Evolutionary conservation across 2,888 invertebrate genomes (phyloP).

Genomic region (Drosophila falleni): DNA sequence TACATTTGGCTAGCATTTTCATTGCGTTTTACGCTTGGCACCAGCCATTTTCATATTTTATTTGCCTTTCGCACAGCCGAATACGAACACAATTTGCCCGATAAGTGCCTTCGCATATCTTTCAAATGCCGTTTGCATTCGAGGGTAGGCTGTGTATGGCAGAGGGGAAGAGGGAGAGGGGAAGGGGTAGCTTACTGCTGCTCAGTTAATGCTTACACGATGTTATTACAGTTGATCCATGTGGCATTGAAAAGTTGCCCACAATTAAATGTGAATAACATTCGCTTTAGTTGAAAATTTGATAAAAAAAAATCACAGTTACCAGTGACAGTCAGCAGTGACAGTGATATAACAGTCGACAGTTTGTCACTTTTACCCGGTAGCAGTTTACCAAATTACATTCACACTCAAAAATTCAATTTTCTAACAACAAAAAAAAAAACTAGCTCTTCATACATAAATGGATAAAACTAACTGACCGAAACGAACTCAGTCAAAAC

Average conservation of each 20-base stretch:
- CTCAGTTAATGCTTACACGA: constrained; percentile 25
- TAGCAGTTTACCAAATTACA: constrained; percentile 43
- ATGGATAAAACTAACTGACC: constrained; percentile 57
- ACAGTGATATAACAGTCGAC: constrained; percentile 2
- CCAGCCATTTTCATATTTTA: constrained; percentile 72
- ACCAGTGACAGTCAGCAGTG: constrained; percentile 17
- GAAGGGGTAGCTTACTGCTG: neutral
- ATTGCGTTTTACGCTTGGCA: constrained; percentile 66
- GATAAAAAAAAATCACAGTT: constrained; percentile 38
- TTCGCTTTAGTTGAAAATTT: constrained; percentile 28
- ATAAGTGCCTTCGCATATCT: constrained; percentile 51
- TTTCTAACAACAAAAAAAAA: constrained; percentile 24
- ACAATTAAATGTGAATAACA: constrained; percentile 46
- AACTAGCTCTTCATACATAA: constrained; percentile 23
- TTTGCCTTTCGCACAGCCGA: constrained; percentile 51
- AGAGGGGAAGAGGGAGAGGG: too few relatives aligned
- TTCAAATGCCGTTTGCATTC: constrained; percentile 34
- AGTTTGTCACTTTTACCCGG: constrained; percentile 32
- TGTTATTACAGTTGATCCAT: constrained; percentile 30
- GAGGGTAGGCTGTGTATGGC: neutral
- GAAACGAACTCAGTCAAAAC: constrained; percentile 39
- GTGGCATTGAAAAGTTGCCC: constrained; percentile 13
- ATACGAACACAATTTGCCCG: constrained; percentile 42
- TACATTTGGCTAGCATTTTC: constrained; percentile 50
- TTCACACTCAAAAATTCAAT: constrained; percentile 51